Evolutionary conservation across 2,113 vertebrate genomes (phyloP).

Genomic region (Daphoenositta chrysoptera): DNA sequence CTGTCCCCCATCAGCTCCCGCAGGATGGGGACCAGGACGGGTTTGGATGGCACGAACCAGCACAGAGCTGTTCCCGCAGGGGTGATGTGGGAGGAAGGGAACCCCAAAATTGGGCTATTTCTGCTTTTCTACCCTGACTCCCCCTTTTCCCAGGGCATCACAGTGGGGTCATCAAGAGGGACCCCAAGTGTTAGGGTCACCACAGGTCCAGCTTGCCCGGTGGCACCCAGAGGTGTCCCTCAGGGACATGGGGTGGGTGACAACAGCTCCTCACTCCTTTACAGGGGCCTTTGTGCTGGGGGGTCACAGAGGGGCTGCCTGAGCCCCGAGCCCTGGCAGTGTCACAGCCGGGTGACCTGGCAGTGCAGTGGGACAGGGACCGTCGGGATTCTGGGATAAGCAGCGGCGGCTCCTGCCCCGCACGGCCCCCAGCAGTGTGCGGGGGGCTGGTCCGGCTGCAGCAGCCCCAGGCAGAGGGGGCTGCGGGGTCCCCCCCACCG

Average conservation of each 20-base stretch:
- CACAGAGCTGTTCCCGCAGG: accelerated
- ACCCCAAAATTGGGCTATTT: neutral
- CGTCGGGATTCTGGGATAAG: accelerated
- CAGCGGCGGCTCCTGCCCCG: accelerated
- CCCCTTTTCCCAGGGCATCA: neutral
- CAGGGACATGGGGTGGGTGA: accelerated
- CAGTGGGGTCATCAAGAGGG: neutral
- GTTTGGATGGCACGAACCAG: neutral
- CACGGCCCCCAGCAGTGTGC: neutral
- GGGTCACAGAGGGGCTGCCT: neutral
- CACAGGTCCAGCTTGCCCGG: neutral
- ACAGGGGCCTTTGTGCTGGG: neutral
- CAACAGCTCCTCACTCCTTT: neutral
- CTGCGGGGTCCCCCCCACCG: neutral
- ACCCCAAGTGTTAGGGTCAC: neutral
- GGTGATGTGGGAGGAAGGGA: neutral
- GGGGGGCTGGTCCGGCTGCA: neutral
- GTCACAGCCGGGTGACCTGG: accelerated
- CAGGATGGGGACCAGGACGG: accelerated
- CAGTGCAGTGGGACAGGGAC: accelerated
- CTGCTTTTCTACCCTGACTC: neutral
- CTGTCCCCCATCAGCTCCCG: neutral
- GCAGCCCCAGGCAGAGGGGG: neutral
- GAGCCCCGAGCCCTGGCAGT: accelerated
- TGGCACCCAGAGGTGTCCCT: neutral